phyloP scores from a whole-genome alignment of 1,140 invertebrate species.

The Zaprionus ghesquierei region DNA sequence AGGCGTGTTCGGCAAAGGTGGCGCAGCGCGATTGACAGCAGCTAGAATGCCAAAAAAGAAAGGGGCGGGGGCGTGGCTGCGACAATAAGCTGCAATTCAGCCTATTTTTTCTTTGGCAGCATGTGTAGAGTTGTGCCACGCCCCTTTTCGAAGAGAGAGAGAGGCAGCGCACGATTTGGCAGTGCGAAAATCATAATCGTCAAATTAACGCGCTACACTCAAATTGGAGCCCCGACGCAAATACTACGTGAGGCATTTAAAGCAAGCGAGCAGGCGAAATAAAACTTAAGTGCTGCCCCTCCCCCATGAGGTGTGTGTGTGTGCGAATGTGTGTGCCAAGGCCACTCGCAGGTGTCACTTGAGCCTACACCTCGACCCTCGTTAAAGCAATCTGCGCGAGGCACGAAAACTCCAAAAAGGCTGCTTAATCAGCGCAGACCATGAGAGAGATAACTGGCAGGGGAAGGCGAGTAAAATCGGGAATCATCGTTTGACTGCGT shows the following conservation, averaged over 20 bases:
- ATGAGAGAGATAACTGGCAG: slow-evolving; percentile 42
- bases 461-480: background rate
- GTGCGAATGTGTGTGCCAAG: background rate
- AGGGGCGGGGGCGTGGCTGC: slow-evolving; percentile 16
- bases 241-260: slow-evolving; percentile 75
- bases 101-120: slow-evolving; percentile 38
- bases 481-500: slow-evolving; percentile 43
- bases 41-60: no score
- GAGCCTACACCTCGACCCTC: slow-evolving; percentile 41
- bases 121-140: slow-evolving; percentile 46
- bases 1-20: slow-evolving; percentile 27
- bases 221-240: slow-evolving; percentile 47
- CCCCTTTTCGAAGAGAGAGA: slow-evolving; percentile 10
- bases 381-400: slow-evolving; percentile 40
- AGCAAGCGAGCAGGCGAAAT: slow-evolving; percentile 49
- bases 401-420: background rate
- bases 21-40: background rate
- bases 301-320: background rate
- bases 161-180: slow-evolving; percentile 32
- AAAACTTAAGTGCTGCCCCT: slow-evolving; percentile 68
- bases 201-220: slow-evolving; percentile 66
- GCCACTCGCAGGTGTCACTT: slow-evolving; percentile 65
- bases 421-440: slow-evolving; percentile 48
- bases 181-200: slow-evolving; percentile 74
- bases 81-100: slow-evolving; percentile 58